phyloP scores from a whole-genome alignment of 2,888 invertebrate species.

The Epistrophella euchroma region DNA sequence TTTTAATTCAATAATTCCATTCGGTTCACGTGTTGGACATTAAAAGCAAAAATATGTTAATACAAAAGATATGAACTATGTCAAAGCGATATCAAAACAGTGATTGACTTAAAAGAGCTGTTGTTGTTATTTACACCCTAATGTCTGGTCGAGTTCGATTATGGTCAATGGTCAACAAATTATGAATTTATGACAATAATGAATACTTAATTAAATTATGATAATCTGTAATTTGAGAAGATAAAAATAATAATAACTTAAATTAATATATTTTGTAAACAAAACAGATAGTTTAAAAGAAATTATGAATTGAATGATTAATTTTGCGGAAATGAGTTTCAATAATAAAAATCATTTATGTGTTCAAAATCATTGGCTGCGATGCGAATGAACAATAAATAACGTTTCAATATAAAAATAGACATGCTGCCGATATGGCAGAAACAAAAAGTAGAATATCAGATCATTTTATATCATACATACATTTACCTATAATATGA shows the following conservation, averaged over 20 bases:
- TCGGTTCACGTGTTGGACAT: conserved; percentile 9
- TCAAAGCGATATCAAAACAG: conserved; percentile 41
- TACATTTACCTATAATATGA: no score
- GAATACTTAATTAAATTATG: not conserved
- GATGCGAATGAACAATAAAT: no score
- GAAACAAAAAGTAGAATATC: no score
- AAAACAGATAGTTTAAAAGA: not conserved
- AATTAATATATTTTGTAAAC: not conserved
- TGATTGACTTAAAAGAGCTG: not conserved
- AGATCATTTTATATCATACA: no score
- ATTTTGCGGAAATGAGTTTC: not conserved
- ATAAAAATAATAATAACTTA: not conserved
- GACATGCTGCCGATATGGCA: no score
- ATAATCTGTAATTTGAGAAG: not conserved
- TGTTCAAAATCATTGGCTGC: no score
- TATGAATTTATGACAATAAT: not conserved
- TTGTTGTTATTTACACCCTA: not conserved
- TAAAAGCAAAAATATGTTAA: conserved; percentile 37
- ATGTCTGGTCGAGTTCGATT: not conserved
- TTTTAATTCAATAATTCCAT: conserved; percentile 2
- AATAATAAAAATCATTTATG: no score
- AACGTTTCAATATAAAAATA: no score
- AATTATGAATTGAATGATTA: not conserved
- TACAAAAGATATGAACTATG: conserved; percentile 35
- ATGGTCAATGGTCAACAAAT: not conserved